Base-by-base conservation (phyloP, 2,797 vertebrate genomes). In the Allobates femoralis region DNA sequence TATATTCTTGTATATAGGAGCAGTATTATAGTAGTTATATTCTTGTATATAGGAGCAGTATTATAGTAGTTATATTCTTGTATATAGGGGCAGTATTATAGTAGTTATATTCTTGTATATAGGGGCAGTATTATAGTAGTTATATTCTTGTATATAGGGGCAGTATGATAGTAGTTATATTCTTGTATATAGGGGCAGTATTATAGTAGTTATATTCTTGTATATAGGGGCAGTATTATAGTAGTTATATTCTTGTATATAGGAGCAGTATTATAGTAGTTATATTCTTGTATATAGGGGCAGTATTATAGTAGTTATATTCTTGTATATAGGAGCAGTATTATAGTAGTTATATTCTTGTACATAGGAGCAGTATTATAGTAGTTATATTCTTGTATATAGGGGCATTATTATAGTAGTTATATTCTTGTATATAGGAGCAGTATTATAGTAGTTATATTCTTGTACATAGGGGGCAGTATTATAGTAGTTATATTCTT, bases 41-140 rank as follows among this genome's bases (percentile, higher is more conserved):
- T 56, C 53, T 21, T 56, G 19, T 56, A 56, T 5, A 56, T 56
- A 56, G 53, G 53, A 56, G 55, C n/a, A 62, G 58, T 62, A 62
- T 62, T 62, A 62, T 62, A 62, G 58, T 60, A 62, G 58, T 62
- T 62, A 62, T 62, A 62, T 62, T 62, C 58, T 26, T 62, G 58
- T 62, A 62, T 16, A 62, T 62, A 62, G 58, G 58, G 26, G 58
- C n/a, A 62, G n/a, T 62, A 62, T 62, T 62, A 62, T 62, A 62
- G 58, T 26, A 62, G 58, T 62, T 62, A 62, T 62, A 62, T 62
- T 62, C 58, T 14, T 62, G 58, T 62, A 62, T 8, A 62, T 62
- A 62, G 58, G 58, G 14, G 58, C n/a, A 62, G 58, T 62, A 62
- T 62, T 62, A 62, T 62, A 62, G 58, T 62, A 28, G 58, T 62